Conservation (phyloP, 2,113 vertebrate genomes). For the Trematomus loennbergii region DNA sequence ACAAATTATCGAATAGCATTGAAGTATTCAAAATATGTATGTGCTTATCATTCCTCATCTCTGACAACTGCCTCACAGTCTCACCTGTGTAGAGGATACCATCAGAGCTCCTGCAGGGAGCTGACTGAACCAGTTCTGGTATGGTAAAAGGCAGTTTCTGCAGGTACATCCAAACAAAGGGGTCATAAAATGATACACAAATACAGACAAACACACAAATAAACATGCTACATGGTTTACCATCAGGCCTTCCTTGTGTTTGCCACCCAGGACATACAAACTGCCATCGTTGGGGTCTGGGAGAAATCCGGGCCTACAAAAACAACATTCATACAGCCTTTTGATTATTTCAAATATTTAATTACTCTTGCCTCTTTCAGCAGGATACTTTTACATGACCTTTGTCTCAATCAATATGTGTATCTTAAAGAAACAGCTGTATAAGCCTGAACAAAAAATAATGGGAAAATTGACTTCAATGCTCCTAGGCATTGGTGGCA, state of each 20-base stretch:
- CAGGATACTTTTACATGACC: background rate
- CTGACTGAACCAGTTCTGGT: constrained; percentile 95
- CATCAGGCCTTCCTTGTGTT: constrained; percentile 95
- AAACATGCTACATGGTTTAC: constrained; percentile 76
- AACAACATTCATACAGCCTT: constrained; percentile 1
- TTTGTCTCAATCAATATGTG: background rate
- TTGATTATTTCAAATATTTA: background rate
- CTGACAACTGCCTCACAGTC: constrained; percentile 8
- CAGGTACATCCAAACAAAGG: constrained; percentile 36
- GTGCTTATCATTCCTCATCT: background rate
- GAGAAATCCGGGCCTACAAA: constrained; percentile 91
- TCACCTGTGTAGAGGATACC: constrained; percentile 95
- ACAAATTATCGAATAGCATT: too few species aligned
- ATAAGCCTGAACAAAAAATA: background rate
- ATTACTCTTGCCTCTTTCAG: background rate
- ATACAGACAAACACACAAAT: constrained; percentile 23
- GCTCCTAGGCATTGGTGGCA: too few species aligned
- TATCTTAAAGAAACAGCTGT: background rate
- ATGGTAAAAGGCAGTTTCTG: constrained; percentile 99
- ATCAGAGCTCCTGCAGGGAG: constrained; percentile 95
- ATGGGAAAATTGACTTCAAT: too few species aligned
- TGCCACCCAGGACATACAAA: constrained; percentile 92
- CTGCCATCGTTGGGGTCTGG: constrained; percentile 97
- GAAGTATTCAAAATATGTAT: background rate
- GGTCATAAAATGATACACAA: constrained; percentile 13